Base-by-base conservation (phyloP, 2,113 vertebrate species). In the Varanus salvator region DNA sequence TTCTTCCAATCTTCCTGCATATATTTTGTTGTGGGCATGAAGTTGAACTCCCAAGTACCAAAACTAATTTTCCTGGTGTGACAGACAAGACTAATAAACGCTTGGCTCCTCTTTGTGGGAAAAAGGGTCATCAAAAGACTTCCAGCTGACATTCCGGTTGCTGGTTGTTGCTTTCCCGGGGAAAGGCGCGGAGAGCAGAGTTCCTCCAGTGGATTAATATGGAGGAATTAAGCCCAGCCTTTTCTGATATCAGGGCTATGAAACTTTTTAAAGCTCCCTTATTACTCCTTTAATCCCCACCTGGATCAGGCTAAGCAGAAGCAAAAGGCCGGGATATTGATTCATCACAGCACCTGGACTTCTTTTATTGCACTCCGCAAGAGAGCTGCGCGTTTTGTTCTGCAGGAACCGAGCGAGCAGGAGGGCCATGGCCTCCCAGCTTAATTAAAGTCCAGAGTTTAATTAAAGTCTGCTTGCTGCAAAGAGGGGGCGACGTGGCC, bases 251-350 rank as follows among this genome's bases (percentile, higher is more conserved):
- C 87, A 94, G 92, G 82, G 71, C 91, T 94, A 92, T 91, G 91
- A 91, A 91, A 57, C 87, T 91, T 94, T 93, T 91, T 93, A 84
- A 95, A 96, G 92, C 92, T 91, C 60, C 90, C 78, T 93, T 90
- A 94, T 95, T 93, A 87, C 92, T 91, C 48, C 0, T 90, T 93
- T 95, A 96, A 95, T 96, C 92, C 91, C 89, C 80, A 78, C 80
- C 90, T 88, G 84, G 89, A 92, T 88, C 92, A 94, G 87, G 91
- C 93, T 93, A 95, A 97, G 93, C 91, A 95, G 94, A 93, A 96
- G 76, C 84, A 90, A 92, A 94, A 88, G 96, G 92, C 80, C 89
- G 92, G 75, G 85, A 60, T 94, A 92, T 89, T 95, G 95, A 94
- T 91, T 94, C 95, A 87, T 31, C 84, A 89, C 93, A 95, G 89